A percentile compares a stretch with the other conserved stretches of the same genome.
phyloP scores from a whole-genome alignment of 2,113 vertebrate genomes.

The Cavia porcellus region DNA sequence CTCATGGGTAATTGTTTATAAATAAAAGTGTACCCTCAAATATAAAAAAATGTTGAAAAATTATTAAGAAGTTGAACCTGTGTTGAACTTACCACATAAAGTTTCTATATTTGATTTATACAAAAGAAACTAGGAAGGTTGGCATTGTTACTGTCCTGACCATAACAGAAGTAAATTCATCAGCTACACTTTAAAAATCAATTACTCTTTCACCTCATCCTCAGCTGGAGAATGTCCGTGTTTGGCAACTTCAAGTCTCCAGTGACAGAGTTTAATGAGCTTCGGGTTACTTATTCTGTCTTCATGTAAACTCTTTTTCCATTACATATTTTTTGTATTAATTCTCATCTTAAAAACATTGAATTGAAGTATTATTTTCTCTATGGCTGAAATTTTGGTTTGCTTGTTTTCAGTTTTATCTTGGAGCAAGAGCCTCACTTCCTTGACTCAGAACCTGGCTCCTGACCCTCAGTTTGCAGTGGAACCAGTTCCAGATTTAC shows the following conservation, averaged over 20 bases:
- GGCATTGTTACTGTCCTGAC: not conserved
- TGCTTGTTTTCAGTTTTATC: not conserved
- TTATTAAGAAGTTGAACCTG: not conserved
- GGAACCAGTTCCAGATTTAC: rapidly evolving
- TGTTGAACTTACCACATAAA: not conserved
- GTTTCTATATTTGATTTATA: not conserved
- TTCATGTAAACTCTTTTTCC: not conserved
- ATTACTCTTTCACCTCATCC: not conserved
- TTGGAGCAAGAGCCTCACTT: not conserved
- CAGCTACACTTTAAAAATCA: not conserved
- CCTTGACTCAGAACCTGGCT: not conserved
- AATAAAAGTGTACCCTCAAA: too few relatives aligned
- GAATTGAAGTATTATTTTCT: not conserved
- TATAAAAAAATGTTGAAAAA: not conserved
- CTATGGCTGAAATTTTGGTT: not conserved
- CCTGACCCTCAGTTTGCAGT: not conserved
- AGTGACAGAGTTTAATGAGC: not conserved
- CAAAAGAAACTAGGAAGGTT: not conserved
- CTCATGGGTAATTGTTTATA: too few relatives aligned
- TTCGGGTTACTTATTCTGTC: not conserved
- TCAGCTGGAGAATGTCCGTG: not conserved
- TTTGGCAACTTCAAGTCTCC: not conserved
- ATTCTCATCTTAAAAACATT: not conserved
- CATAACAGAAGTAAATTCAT: not conserved
- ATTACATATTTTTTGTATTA: not conserved